Conservation (phyloP, 2,797 vertebrate genomes). For the Lepidocolaptes lacrymiger region DNA sequence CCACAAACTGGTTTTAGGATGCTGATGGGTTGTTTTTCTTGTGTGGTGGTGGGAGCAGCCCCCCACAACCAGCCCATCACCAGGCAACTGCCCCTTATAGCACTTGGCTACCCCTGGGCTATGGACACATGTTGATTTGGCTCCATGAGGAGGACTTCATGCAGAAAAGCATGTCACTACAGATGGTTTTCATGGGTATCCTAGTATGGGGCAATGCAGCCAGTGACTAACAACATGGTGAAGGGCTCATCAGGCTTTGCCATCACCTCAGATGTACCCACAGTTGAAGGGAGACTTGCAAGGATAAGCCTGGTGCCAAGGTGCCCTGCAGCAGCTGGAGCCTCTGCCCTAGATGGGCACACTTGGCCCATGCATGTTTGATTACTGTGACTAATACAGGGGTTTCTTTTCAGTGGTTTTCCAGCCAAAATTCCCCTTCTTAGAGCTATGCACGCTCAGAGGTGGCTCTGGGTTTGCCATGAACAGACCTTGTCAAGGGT, state of each 20-base stretch:
- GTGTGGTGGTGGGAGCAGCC: neutral
- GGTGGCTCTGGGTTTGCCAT: neutral
- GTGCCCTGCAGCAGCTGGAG: neutral
- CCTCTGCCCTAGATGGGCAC: neutral
- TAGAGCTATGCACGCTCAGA: neutral
- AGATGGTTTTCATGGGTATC: neutral
- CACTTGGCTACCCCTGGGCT: neutral
- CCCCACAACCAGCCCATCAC: neutral
- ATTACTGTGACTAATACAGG: neutral
- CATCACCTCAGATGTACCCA: neutral
- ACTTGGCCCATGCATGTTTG: rapidly evolving
- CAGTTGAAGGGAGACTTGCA: neutral
- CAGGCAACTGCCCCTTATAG: rapidly evolving
- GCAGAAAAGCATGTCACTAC: neutral
- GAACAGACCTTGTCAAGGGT: neutral
- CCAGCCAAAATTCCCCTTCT: neutral
- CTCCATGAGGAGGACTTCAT: neutral
- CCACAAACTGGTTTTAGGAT: neutral
- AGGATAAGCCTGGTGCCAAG: neutral
- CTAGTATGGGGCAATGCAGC: rapidly evolving
- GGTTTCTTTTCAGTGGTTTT: neutral
- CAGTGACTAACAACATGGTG: neutral
- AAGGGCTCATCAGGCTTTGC: rapidly evolving
- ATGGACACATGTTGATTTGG: rapidly evolving
- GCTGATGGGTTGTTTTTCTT: neutral